These are phyloP conservation scores for Sycophila texana DNA, from an alignment of 2,888 invertebrate species.

Conservation along the genomic window DNA sequence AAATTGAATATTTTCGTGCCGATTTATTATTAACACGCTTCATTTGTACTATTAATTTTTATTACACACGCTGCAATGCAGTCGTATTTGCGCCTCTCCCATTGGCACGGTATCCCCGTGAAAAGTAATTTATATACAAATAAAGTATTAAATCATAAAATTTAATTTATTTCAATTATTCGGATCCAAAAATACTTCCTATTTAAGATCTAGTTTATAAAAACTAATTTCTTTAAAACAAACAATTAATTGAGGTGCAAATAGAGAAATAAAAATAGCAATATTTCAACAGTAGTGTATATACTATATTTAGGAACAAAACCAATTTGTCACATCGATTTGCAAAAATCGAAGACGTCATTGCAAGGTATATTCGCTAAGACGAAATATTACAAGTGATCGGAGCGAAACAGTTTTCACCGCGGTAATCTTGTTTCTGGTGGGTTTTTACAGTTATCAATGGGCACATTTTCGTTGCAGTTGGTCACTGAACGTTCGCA, in stretches of 20 bases:
- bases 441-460: conserved; percentile 29
- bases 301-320: conserved; percentile 70
- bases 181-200: background rate
- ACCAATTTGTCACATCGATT: conserved; percentile 69
- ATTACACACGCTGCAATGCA: conserved; percentile 23
- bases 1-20: conserved; percentile 45
- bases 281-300: conserved; percentile 63
- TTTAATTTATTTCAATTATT: background rate
- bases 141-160: conserved; percentile 47
- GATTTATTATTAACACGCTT: conserved; percentile 41
- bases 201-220: background rate
- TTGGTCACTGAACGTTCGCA: conserved; percentile 9
- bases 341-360: conserved; percentile 40
- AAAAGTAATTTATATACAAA: conserved; percentile 52
- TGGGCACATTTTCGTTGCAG: conserved; percentile 41
- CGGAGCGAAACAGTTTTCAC: conserved; percentile 23
- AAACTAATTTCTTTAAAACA: no score
- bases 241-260: background rate
- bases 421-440: conserved; percentile 26
- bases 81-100: conserved; percentile 24
- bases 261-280: conserved; percentile 5
- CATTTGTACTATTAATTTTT: conserved; percentile 47
- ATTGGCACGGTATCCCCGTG: conserved; percentile 15
- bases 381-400: conserved; percentile 35
- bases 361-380: conserved; percentile 22